phyloP scores from a whole-genome alignment of 2,888 invertebrate genomes.

The Sphinx pinastri region DNA sequence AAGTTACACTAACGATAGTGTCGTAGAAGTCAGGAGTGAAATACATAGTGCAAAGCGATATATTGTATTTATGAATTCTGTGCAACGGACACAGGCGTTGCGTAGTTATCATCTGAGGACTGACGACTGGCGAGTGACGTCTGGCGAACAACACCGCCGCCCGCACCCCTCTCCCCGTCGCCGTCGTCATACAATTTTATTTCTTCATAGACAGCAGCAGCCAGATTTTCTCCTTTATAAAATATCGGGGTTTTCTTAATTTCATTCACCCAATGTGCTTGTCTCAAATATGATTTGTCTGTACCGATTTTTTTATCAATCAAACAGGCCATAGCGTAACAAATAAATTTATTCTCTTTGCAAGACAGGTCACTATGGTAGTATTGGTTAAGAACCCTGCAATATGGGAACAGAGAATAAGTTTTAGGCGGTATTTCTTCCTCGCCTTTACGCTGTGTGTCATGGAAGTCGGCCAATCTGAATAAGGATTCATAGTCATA shows the following conservation, averaged over 20 bases:
- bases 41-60: too few species aligned
- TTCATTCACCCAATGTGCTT: slow-evolving; percentile 10
- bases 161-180: too few species aligned
- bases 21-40: too few species aligned
- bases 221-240: slow-evolving; percentile 5
- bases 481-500: not conserved
- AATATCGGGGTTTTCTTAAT: too few species aligned
- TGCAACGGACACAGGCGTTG: too few species aligned
- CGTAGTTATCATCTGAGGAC: too few species aligned
- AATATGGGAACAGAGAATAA: slow-evolving; percentile 21
- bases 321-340: slow-evolving; percentile 23
- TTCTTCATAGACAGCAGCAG: slow-evolving; percentile 1
- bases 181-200: not conserved
- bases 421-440: not conserved
- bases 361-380: slow-evolving; percentile 10
- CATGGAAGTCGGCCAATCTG: not conserved
- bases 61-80: too few species aligned
- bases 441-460: slow-evolving; percentile 1
- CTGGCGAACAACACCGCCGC: too few species aligned
- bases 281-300: slow-evolving; percentile 3
- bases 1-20: too few species aligned
- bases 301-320: slow-evolving; percentile 12
- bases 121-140: too few species aligned
- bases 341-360: not conserved
- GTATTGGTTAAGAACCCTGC: not conserved